A percentile compares a stretch with the other conserved stretches of the same genome.
Evolutionary conservation across 2,113 vertebrate genomes (phyloP).

Genomic region (Perca schrenkii): DNA sequence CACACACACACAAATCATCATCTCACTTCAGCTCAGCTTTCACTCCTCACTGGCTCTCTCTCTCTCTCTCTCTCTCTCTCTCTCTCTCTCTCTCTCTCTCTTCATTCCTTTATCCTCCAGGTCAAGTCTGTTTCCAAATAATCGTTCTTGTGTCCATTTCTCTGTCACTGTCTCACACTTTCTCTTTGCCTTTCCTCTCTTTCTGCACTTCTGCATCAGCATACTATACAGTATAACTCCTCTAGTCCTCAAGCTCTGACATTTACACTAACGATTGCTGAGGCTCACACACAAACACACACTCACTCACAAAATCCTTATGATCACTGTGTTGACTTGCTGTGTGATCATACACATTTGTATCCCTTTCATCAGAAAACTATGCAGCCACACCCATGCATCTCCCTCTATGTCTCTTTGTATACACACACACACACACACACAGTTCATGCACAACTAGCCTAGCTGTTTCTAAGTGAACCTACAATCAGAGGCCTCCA

Average conservation of each 20-base stretch:
- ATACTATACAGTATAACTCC: constrained; percentile 33
- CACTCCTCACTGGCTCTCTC: constrained; percentile 35
- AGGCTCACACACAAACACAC: constrained; percentile 24
- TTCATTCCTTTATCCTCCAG: constrained; percentile 35
- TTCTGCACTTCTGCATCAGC: constrained; percentile 24
- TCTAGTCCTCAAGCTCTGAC: constrained; percentile 46
- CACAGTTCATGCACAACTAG: constrained; percentile 19
- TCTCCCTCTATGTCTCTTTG: not conserved
- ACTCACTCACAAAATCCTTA: constrained; percentile 4
- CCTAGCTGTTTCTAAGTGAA: constrained; percentile 53
- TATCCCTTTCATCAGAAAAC: constrained; percentile 27
- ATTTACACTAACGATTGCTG: constrained; percentile 53
- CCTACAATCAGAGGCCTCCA: constrained; percentile 54
- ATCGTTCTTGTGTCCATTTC: constrained; percentile 30
- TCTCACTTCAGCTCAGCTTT: constrained; percentile 40
- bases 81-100: constrained; percentile 23
- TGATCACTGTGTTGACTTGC: constrained; percentile 13
- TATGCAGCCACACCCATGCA: constrained; percentile 3
- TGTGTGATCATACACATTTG: constrained; percentile 39
- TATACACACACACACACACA: not conserved
- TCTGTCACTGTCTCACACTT: constrained; percentile 22
- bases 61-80: constrained; percentile 26
- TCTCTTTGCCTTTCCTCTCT: constrained; percentile 8
- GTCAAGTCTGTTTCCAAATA: constrained; percentile 51
- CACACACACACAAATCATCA: constrained; percentile 10